phyloP scores from a whole-genome alignment of 2,113 vertebrate genomes.

The Vanacampus margaritifer region DNA sequence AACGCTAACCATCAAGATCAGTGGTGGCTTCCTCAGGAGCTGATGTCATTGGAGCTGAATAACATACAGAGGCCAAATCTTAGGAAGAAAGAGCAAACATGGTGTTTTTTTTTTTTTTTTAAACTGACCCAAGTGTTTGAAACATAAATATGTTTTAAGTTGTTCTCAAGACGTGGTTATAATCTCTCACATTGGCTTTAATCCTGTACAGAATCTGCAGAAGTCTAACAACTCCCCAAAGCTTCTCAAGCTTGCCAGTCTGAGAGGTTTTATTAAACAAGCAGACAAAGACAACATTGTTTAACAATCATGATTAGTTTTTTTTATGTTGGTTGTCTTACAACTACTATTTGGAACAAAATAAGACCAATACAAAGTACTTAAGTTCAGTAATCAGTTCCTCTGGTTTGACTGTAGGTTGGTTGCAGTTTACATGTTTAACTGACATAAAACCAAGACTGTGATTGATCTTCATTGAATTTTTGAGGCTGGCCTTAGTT shows the following conservation, averaged over 20 bases:
- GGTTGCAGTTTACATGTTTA: no score
- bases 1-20: conserved; percentile 18
- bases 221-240: not conserved
- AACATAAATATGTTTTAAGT: conserved; percentile 25
- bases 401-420: no score
- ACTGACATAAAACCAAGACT: no score
- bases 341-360: conserved; percentile 8
- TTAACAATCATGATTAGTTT: no score
- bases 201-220: conserved; percentile 36
- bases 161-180: conserved; percentile 32
- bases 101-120: no score
- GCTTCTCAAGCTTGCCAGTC: conserved; percentile 8
- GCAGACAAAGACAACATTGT: no score
- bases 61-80: conserved; percentile 18
- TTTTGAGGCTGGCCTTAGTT: no score
- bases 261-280: conserved; percentile 15
- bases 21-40: not conserved
- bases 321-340: conserved; percentile 19
- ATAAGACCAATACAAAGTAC: no score
- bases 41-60: conserved; percentile 31
- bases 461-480: no score
- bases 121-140: conserved; percentile 16
- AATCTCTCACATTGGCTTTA: conserved; percentile 42
- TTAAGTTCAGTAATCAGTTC: no score
- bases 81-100: conserved; percentile 18